These are phyloP conservation scores for Dinoponera quadriceps DNA, from an alignment of 1,140 invertebrate genomes.

Conservation along the genomic window DNA sequence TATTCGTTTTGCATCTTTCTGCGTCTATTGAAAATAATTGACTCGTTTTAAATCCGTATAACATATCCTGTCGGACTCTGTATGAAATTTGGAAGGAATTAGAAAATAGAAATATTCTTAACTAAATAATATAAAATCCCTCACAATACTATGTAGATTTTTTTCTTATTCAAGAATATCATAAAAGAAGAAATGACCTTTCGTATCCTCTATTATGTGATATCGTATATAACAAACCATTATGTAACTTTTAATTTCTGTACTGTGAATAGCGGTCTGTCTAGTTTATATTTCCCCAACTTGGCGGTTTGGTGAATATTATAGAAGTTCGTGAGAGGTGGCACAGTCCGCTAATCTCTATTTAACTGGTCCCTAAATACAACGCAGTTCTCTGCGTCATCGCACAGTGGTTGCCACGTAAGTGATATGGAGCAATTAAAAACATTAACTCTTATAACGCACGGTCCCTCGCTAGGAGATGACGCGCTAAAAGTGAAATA, in stretches of 20 bases:
- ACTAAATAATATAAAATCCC: too few species aligned
- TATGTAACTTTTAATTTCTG: neutral
- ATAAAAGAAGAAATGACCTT: too few species aligned
- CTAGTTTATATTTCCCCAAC: slow-evolving; percentile 40
- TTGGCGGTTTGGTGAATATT: slow-evolving; percentile 47
- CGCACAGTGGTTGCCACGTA: neutral
- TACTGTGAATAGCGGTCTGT: neutral
- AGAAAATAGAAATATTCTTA: too few species aligned
- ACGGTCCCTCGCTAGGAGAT: neutral
- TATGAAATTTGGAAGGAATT: too few species aligned
- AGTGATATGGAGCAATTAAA: slow-evolving; percentile 22
- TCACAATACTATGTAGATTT: too few species aligned
- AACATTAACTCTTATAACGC: neutral
- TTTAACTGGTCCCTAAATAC: slow-evolving; percentile 36
- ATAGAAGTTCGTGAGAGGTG: slow-evolving; percentile 35
- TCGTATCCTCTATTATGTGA: too few species aligned
- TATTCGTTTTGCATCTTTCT: too few species aligned
- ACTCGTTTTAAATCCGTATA: too few species aligned
- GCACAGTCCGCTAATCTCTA: slow-evolving; percentile 41
- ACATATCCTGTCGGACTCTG: too few species aligned
- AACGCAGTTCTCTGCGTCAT: neutral
- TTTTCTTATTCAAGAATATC: too few species aligned
- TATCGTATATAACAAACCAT: neutral
- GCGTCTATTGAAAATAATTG: too few species aligned
- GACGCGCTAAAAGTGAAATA: neutral